Percentiles rank a stretch among this genome's conserved stretches.
phyloP scores from a whole-genome alignment of 92 coral and sea anemone genomes.

The Phenganax stokvisi region DNA sequence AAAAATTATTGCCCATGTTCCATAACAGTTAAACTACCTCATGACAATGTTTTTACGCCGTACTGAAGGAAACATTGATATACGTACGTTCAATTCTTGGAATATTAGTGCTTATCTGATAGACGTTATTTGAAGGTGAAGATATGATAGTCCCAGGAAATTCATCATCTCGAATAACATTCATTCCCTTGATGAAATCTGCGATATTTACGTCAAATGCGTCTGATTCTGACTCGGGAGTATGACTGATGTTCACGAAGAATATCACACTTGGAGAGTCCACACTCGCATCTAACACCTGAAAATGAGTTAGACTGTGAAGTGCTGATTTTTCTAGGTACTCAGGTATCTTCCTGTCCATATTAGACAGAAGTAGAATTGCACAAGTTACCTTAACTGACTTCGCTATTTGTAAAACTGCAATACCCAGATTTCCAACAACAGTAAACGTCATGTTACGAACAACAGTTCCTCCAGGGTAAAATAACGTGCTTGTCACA shows the following conservation, averaged over 20 bases:
- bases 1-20: not conserved
- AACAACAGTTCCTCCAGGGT: slow-evolving; percentile 52
- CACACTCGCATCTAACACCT: slow-evolving; percentile 51
- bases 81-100: slow-evolving; percentile 59
- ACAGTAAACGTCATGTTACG: slow-evolving; percentile 49
- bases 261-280: slow-evolving; percentile 73
- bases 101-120: slow-evolving; percentile 45
- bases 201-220: slow-evolving; percentile 67
- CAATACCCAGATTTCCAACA: slow-evolving; percentile 70
- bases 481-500: slow-evolving; percentile 43
- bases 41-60: too few relatives aligned
- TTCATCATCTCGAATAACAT: slow-evolving; percentile 55
- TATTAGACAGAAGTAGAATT: not conserved
- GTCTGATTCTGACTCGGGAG: slow-evolving; percentile 57
- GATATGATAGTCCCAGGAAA: slow-evolving; percentile 53
- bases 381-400: slow-evolving; percentile 53
- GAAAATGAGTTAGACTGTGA: not conserved
- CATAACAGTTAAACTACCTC: too few relatives aligned
- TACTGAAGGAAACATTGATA: not conserved
- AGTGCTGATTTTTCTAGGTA: too few relatives aligned
- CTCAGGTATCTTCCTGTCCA: not conserved
- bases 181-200: slow-evolving; percentile 68
- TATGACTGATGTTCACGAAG: slow-evolving; percentile 76
- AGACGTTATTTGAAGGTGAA: slow-evolving; percentile 53
- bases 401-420: slow-evolving; percentile 62